Percentiles rank a stretch among this genome's conserved stretches.
Evolutionary conservation across 2,888 invertebrate genomes (phyloP).

Genomic region (Ectemnius lituratus): DNA sequence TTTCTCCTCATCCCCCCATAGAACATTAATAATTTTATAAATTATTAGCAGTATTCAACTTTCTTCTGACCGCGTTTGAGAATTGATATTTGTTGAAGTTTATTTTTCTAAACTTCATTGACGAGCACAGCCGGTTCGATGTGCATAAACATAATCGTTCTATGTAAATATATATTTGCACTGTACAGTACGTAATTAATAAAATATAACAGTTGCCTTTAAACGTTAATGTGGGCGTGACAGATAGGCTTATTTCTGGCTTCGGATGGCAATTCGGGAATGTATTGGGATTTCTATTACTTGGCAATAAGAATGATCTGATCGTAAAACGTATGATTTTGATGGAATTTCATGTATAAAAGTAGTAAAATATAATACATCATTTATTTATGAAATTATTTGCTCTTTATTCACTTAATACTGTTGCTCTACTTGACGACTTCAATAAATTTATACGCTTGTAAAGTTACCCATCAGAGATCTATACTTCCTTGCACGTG

Average conservation of each 20-base stretch:
- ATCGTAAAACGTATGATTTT: slow-evolving; percentile 65
- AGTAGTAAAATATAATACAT: slow-evolving; percentile 67
- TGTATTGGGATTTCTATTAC: no score
- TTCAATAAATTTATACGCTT: slow-evolving; percentile 38
- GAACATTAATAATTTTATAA: slow-evolving; percentile 16
- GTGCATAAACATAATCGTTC: no score
- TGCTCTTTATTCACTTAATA: slow-evolving; percentile 69
- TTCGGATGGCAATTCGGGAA: no score
- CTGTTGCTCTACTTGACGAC: slow-evolving; percentile 62
- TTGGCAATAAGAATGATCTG: slow-evolving; percentile 23
- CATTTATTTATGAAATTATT: slow-evolving; percentile 58
- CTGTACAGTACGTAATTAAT: slow-evolving; percentile 3
- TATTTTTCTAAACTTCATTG: slow-evolving; percentile 24
- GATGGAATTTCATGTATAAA: slow-evolving; percentile 73
- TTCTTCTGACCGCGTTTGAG: not conserved
- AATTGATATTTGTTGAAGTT: slow-evolving; percentile 14
- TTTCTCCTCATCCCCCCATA: not conserved
- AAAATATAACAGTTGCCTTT: slow-evolving; percentile 1
- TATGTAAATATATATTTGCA: slow-evolving; percentile 22
- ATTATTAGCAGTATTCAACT: slow-evolving; percentile 38
- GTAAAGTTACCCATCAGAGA: slow-evolving; percentile 11
- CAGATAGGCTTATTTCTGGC: not conserved
- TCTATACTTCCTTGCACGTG: slow-evolving; percentile 13
- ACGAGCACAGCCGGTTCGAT: slow-evolving; percentile 2
- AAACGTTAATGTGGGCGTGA: not conserved